Conservation (phyloP, 2,113 vertebrate species). For the Antidorcas marsupialis region DNA sequence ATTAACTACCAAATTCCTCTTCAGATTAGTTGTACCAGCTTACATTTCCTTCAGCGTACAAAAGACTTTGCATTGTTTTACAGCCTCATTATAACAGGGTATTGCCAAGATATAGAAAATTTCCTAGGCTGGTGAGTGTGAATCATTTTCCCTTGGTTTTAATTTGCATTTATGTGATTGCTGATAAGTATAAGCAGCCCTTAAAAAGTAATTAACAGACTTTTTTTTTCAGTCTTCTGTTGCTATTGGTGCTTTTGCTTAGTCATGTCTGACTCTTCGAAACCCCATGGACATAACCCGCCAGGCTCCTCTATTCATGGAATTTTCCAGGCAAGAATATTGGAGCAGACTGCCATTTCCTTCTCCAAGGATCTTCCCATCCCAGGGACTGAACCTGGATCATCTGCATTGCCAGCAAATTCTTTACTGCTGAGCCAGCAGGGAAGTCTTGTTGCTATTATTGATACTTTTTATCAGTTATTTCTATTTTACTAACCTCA, state of each 20-base stretch:
- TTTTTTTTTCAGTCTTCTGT: background rate
- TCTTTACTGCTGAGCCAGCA: background rate
- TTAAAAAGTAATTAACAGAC: background rate
- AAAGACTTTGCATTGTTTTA: background rate
- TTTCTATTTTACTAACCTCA: background rate
- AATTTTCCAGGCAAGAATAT: background rate
- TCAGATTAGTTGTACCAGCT: background rate
- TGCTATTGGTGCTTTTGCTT: background rate
- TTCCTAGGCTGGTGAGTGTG: background rate
- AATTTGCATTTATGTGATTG: background rate
- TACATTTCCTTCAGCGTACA: background rate
- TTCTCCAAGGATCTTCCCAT: background rate
- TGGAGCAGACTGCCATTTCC: background rate
- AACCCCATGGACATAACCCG: background rate
- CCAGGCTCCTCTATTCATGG: background rate
- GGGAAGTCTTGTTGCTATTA: background rate
- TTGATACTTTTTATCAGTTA: background rate
- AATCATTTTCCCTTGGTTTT: background rate
- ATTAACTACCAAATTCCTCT: background rate
- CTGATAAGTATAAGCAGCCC: background rate
- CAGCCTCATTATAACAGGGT: background rate
- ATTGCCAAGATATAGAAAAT: background rate
- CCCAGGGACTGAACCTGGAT: background rate
- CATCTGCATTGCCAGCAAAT: background rate
- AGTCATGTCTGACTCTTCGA: background rate